Base-by-base conservation (phyloP, 2,113 vertebrate species). In the Apistogramma diplotaenia region DNA sequence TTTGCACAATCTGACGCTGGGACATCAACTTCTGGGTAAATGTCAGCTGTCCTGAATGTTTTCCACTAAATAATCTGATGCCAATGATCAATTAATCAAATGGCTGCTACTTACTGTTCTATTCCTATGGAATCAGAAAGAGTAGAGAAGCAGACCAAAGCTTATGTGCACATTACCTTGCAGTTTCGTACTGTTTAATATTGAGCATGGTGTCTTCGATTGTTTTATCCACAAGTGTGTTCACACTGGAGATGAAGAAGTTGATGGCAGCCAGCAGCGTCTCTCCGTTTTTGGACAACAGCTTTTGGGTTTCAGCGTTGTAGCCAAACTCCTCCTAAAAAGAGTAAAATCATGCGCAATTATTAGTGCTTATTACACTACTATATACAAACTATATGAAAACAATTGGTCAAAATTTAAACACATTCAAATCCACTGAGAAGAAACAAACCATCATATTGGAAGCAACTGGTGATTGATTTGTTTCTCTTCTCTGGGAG, bases 261-360 rank as follows among this genome's bases (percentile, higher is more conserved):
- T 96, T 97, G 94, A 99, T 99, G 74, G 98, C 97, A 5, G 97
- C 96, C 1, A 99, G 95, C 88, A 99, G 96, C 1, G 97, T 98
- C 87, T 99, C 98, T 89, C 97, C 98, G 37, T 99, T 99, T 96
- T 99, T 99, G 91, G 97, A 97, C 89, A 99, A 93, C 78, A 99
- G 96, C 91, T 97, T 99, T 94, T 99, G 98, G 3, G 97, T 99
- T 46, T 99, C 97, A 84, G 98, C 98, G 29, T 99, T 99, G 93
- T 97, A 99, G 83, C 97, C 96, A 95, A 99, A 99, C 93, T 99
- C 98, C 95, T 99, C 98, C 98, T 99, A 87, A 77, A 85, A 80
- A 86, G 25, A 37, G 70, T 1, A 79, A 6, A 60, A 31, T 6
- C 2, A 56, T 67, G 15, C 51, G 40, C 35, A 51, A 25, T 43